Evolutionary conservation across 2,113 vertebrate genomes (phyloP).

Genomic region (Acanthisitta chloris): DNA sequence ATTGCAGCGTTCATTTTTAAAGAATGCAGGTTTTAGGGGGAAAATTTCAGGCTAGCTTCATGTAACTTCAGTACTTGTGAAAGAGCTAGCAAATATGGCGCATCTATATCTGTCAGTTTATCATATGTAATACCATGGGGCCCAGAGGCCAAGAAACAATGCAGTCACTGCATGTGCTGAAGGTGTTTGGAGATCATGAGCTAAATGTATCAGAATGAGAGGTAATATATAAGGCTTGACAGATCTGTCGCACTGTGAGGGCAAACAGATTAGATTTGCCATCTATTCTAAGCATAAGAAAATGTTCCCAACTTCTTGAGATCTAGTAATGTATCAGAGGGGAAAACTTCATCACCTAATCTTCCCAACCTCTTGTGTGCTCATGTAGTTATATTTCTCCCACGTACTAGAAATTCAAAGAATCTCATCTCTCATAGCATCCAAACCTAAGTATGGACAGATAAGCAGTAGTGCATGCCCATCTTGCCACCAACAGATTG

Average conservation of each 20-base stretch:
- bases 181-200: background rate
- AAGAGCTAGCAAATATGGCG: background rate
- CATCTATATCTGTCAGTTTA: background rate
- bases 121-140: background rate
- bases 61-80: background rate
- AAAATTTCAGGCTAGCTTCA: background rate
- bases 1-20: background rate
- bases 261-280: background rate
- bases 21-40: background rate
- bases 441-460: background rate
- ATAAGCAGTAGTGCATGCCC: fast-evolving
- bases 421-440: fast-evolving
- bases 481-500: fast-evolving
- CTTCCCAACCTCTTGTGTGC: background rate
- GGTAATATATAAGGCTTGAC: background rate
- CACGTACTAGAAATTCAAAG: background rate
- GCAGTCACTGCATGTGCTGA: background rate
- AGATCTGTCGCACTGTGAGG: background rate
- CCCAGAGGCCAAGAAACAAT: background rate
- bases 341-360: background rate
- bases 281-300: background rate
- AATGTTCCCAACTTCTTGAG: background rate
- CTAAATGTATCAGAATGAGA: background rate
- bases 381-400: background rate
- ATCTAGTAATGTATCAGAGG: background rate